Evolutionary conservation across 2,797 vertebrate species (phyloP), one percentile per base, ranked within the genome.

Genomic region (Catharus ustulatus): DNA sequence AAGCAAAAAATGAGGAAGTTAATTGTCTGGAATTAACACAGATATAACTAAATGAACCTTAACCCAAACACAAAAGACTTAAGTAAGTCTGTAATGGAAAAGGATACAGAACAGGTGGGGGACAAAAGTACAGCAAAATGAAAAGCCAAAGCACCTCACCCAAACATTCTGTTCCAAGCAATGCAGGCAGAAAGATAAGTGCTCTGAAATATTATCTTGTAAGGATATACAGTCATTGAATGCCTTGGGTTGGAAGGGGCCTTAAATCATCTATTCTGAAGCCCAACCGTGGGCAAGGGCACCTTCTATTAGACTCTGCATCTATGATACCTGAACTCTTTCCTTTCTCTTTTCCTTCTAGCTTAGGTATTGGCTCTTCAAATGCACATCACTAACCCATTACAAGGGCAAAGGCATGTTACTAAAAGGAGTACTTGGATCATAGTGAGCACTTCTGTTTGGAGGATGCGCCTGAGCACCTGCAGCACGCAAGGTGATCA

Each of bases 371-470:
- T 10, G 15, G 36, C 5, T 77, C 42, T 51, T 20, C 49, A 43
- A 14, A 10, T 1, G 6, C 69, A 5, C 13, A 0, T 11, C 59
- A 8, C 27, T 12, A 29, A 29, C 1, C 17, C 27, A 20, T 4
- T 6, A 5, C 21, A 7, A 43, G 16, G 34, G 36, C 29, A 22
- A 49, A 43, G 16, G 5, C 1, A 29, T 0, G n/a, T 10, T 43
- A 43, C 34, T 10, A 11, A 43, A 54, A 18, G 0, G 15, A 29
- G 5, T 2, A 27, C 11, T 0, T 14, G 55, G 13, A 11, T 18
- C 24, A 7, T 2, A 17, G 12, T 0, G 5, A 30, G 9, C 18
- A 1, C 24, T 16, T 8, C 0, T 2, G 10, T 5, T 4, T 0
- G 24, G 21, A 27, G 55, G 24, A 9, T 1, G 13, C 5, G 9